Evolutionary conservation across 2,113 vertebrate genomes (phyloP).

Genomic region (Bothrops jararaca): DNA sequence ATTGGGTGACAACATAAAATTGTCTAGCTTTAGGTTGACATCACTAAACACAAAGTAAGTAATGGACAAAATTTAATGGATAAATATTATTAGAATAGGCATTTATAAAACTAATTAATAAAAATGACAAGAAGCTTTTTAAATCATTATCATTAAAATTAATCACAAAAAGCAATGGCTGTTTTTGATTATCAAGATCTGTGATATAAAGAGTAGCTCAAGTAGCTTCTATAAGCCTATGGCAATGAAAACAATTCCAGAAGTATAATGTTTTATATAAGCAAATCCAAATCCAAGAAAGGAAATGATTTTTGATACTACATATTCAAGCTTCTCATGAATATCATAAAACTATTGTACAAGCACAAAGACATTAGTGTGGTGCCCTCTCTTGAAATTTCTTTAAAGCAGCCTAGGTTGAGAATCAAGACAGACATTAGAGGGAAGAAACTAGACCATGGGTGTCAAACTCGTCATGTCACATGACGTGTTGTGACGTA

Average conservation of each 20-base stretch:
- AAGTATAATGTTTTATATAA: neutral
- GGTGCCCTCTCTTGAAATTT: neutral
- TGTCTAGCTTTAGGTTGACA: neutral
- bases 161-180: neutral
- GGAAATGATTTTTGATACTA: neutral
- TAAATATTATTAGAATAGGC: neutral
- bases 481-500: no score
- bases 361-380: neutral
- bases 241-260: neutral
- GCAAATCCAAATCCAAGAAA: neutral
- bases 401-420: neutral
- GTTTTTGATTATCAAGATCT: neutral
- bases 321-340: neutral
- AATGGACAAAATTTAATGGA: neutral
- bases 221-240: neutral
- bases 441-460: neutral
- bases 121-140: neutral
- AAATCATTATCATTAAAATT: neutral
- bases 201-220: neutral
- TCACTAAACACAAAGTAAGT: neutral
- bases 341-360: neutral
- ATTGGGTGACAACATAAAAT: neutral
- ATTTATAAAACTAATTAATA: neutral
- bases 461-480: no score
- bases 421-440: neutral